These are phyloP conservation scores for Nesogale talazaci DNA, from an alignment of 2,113 vertebrate genomes.

Conservation along the genomic window DNA sequence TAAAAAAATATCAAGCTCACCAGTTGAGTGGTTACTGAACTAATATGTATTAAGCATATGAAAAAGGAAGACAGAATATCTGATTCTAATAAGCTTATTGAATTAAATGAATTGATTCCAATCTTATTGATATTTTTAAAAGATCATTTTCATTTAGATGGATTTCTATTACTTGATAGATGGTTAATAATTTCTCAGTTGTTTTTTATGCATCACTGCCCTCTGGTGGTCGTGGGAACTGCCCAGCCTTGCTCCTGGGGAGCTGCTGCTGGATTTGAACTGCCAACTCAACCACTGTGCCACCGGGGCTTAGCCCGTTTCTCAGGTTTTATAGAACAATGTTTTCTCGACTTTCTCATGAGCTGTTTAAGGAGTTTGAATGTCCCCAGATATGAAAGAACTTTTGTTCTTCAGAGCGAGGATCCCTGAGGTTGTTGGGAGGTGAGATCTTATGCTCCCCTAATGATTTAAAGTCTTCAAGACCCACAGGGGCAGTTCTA, in stretches of 20 bases:
- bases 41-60: neutral
- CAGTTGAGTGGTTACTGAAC: neutral
- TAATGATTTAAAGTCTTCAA: too few species aligned
- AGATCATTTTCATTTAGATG: neutral
- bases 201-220: too few species aligned
- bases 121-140: neutral
- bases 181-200: neutral
- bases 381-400: neutral
- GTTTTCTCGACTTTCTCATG: neutral
- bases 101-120: neutral
- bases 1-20: neutral
- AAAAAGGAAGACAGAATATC: neutral
- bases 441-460: too few species aligned
- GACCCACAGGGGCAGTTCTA: too few species aligned
- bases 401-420: slow-evolving; percentile 10
- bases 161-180: slow-evolving; percentile 8
- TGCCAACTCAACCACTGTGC: too few species aligned
- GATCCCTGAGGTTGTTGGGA: too few species aligned
- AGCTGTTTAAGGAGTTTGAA: slow-evolving; percentile 25
- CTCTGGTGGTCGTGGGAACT: too few species aligned
- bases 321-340: slow-evolving; percentile 15
- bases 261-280: too few species aligned
- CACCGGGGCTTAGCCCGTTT: too few species aligned
- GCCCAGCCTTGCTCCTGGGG: too few species aligned
- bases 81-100: neutral